A percentile compares a stretch with the other conserved stretches of the same genome.
phyloP scores from a whole-genome alignment of 2,888 invertebrate genomes.

The Erynnis tages region DNA sequence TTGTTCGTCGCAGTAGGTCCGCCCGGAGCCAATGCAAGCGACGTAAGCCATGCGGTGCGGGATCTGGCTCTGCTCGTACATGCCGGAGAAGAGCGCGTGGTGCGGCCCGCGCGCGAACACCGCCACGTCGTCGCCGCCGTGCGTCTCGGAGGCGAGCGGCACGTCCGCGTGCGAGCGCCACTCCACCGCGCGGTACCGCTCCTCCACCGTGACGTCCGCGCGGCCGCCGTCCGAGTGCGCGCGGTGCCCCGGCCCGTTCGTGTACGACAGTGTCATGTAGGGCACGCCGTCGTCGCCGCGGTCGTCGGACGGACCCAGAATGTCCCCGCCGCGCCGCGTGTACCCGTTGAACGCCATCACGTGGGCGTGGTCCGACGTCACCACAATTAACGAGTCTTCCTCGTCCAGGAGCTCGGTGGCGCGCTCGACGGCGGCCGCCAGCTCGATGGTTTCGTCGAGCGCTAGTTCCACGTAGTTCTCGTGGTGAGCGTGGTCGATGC shows the following conservation, averaged over 20 bases:
- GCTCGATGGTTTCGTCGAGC: slow-evolving; percentile 83
- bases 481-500: slow-evolving; percentile 84
- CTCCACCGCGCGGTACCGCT: slow-evolving; percentile 26
- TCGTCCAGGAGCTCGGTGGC: slow-evolving; percentile 54
- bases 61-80: slow-evolving; percentile 89
- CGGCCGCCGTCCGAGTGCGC: slow-evolving; percentile 48
- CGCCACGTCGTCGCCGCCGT: slow-evolving; percentile 90
- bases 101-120: slow-evolving; percentile 87
- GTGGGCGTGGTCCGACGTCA: slow-evolving; percentile 88
- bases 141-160: slow-evolving; percentile 83
- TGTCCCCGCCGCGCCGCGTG: slow-evolving; percentile 63
- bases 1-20: slow-evolving; percentile 49
- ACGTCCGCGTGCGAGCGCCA: slow-evolving; percentile 70
- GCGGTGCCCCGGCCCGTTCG: slow-evolving; percentile 80
- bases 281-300: slow-evolving; percentile 63
- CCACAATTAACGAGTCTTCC: slow-evolving; percentile 87
- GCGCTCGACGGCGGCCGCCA: slow-evolving; percentile 74
- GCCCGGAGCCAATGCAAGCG: slow-evolving; percentile 84
- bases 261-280: slow-evolving; percentile 80
- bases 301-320: slow-evolving; percentile 46
- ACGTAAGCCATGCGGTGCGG: slow-evolving; percentile 89
- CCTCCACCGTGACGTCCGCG: slow-evolving; percentile 54
- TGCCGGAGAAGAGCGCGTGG: slow-evolving; percentile 87
- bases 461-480: slow-evolving; percentile 74
- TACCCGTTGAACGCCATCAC: slow-evolving; percentile 85